Evolutionary conservation across 2,888 invertebrate genomes (phyloP).

Genomic region (Germaria angustata): DNA sequence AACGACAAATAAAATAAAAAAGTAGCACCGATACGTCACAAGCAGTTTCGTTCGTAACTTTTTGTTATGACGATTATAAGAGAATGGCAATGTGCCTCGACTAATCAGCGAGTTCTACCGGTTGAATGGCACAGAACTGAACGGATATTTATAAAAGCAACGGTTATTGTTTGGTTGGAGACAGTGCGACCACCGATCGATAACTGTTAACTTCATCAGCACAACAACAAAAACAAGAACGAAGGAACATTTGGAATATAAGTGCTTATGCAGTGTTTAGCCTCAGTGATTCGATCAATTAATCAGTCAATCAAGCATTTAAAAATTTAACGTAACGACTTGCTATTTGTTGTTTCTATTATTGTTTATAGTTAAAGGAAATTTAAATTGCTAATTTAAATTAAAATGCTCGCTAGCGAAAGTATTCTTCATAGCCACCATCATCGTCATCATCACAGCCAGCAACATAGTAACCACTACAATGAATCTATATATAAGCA

Average conservation of each 20-base stretch:
- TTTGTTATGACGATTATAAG: constrained; percentile 34
- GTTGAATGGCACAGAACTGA: constrained; percentile 37
- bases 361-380: constrained; percentile 17
- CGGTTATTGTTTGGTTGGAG: constrained; percentile 66
- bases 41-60: constrained; percentile 23
- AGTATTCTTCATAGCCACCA: constrained; percentile 68
- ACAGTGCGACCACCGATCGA: constrained; percentile 42
- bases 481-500: constrained; percentile 76
- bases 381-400: constrained; percentile 48
- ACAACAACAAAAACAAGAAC: neutral
- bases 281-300: constrained; percentile 17
- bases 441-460: constrained; percentile 35
- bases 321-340: constrained; percentile 21
- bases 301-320: constrained; percentile 20
- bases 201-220: constrained; percentile 50
- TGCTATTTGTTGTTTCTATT: constrained; percentile 20
- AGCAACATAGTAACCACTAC: constrained; percentile 69
- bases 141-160: constrained; percentile 74
- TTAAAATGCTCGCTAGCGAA: constrained; percentile 76
- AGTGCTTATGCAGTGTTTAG: constrained; percentile 3
- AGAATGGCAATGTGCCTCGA: constrained; percentile 61
- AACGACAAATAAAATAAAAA: constrained; percentile 7
- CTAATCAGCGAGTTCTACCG: constrained; percentile 55
- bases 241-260: constrained; percentile 24
- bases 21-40: constrained; percentile 38